phyloP scores from a whole-genome alignment of 2,888 invertebrate species.

The Eurytoma adleriae region DNA sequence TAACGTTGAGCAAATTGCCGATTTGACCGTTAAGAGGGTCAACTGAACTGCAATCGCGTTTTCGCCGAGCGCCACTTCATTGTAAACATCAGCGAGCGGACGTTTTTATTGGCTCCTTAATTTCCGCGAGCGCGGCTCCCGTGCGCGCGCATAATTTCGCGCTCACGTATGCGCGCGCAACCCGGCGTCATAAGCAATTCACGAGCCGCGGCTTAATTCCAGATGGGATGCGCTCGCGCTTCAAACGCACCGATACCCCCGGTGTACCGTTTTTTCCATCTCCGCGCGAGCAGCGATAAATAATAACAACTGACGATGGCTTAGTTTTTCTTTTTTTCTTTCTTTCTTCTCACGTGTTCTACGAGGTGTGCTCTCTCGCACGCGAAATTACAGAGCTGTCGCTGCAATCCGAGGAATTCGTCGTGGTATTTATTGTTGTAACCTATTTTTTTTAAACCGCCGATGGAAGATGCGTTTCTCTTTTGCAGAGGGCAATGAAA shows the following conservation, averaged over 20 bases:
- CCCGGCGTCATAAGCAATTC: too few species aligned
- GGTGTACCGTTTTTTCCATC: not conserved
- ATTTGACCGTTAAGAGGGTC: conserved; percentile 5
- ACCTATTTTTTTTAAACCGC: too few species aligned
- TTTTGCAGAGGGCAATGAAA: too few species aligned
- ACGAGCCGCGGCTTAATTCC: too few species aligned
- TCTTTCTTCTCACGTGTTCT: not conserved
- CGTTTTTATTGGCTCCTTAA: conserved; percentile 36
- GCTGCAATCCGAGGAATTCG: too few species aligned
- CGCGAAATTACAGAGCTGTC: not conserved
- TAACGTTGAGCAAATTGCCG: too few species aligned
- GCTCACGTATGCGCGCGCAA: not conserved
- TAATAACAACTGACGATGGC: not conserved
- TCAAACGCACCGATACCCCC: too few species aligned
- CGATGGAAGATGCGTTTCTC: too few species aligned
- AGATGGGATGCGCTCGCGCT: too few species aligned
- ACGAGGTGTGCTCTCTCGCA: not conserved
- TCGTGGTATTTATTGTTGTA: too few species aligned
- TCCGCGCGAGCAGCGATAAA: not conserved
- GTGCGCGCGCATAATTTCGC: too few species aligned
- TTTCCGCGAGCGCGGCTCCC: conserved; percentile 6
- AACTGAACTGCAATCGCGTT: not conserved
- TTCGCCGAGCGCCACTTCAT: not conserved
- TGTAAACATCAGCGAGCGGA: conserved; percentile 19
- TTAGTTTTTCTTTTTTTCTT: not conserved